A percentile compares a stretch with the other conserved stretches of the same genome.
These are phyloP conservation scores for Saimiri boliviensis DNA, from an alignment of 2,113 vertebrate genomes.

Conservation along the genomic window DNA sequence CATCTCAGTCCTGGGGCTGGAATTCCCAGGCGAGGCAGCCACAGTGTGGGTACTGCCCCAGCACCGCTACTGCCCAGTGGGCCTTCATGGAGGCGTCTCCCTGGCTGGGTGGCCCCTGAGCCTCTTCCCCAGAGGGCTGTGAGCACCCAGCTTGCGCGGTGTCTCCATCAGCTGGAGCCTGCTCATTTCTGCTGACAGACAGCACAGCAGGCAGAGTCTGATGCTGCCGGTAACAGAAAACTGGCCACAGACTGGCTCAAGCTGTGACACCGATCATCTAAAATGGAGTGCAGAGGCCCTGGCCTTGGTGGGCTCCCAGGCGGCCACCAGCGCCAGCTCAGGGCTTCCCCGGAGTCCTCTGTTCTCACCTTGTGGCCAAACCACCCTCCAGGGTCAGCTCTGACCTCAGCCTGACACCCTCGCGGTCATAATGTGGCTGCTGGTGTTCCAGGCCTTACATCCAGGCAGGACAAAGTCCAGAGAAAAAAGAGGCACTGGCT, in stretches of 20 bases:
- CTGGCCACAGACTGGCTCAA: not conserved
- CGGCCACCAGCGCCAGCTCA: not conserved
- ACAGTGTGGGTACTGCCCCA: fast-evolving
- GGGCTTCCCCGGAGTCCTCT: not conserved
- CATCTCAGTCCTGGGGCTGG: fast-evolving
- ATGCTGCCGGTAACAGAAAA: not conserved
- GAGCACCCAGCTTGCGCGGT: not conserved
- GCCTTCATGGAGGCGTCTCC: not conserved
- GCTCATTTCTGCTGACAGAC: not conserved
- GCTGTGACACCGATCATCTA: fast-evolving
- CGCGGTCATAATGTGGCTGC: not conserved
- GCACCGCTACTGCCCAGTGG: fast-evolving
- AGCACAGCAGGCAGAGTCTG: not conserved
- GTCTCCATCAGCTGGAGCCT: no score
- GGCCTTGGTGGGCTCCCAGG: not conserved
- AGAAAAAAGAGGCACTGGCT: not conserved
- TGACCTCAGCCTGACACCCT: not conserved
- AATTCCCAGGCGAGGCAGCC: not conserved
- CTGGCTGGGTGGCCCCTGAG: not conserved
- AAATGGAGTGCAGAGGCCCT: not conserved
- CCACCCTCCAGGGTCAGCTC: not conserved
- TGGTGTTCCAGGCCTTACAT: not conserved
- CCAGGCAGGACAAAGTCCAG: not conserved
- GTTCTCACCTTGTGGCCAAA: not conserved
- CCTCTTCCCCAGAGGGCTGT: not conserved